These are phyloP conservation scores for Cylloceria caligata DNA, from an alignment of 2,888 invertebrate genomes.

Conservation along the genomic window DNA sequence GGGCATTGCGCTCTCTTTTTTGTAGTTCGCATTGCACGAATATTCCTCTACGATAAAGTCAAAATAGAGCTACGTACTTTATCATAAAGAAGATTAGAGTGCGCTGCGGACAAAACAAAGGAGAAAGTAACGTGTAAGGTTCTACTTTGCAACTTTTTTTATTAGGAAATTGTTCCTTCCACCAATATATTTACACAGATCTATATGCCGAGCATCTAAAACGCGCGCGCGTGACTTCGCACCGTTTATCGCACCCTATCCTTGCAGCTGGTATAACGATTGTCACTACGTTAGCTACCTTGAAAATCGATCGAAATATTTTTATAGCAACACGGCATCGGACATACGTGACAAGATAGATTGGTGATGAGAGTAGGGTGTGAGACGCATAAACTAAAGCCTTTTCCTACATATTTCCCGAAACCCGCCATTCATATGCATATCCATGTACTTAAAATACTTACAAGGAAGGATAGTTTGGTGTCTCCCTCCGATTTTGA, in stretches of 20 bases:
- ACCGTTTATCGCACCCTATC: conserved; percentile 12
- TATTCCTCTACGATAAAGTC: no score
- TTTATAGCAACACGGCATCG: background rate
- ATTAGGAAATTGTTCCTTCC: conserved; percentile 3
- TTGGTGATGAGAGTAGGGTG: background rate
- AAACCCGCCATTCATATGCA: background rate
- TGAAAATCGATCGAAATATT: conserved; percentile 30
- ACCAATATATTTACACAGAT: conserved; percentile 30
- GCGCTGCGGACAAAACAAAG: no score
- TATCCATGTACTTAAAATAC: conserved; percentile 6
- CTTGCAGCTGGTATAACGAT: background rate
- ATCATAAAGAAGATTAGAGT: no score
- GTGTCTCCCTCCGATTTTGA: no score
- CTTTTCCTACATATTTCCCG: background rate
- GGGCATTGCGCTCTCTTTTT: no score
- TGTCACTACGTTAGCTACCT: conserved; percentile 11
- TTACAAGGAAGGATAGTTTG: no score
- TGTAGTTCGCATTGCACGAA: no score
- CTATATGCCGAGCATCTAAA: background rate
- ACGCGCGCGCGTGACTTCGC: background rate
- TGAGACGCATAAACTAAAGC: background rate
- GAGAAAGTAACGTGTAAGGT: no score
- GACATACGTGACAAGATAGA: background rate
- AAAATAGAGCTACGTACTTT: no score
- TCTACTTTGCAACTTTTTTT: no score